Evolutionary conservation across 2,888 invertebrate genomes (phyloP).

Genomic region (Andrena fulva): DNA sequence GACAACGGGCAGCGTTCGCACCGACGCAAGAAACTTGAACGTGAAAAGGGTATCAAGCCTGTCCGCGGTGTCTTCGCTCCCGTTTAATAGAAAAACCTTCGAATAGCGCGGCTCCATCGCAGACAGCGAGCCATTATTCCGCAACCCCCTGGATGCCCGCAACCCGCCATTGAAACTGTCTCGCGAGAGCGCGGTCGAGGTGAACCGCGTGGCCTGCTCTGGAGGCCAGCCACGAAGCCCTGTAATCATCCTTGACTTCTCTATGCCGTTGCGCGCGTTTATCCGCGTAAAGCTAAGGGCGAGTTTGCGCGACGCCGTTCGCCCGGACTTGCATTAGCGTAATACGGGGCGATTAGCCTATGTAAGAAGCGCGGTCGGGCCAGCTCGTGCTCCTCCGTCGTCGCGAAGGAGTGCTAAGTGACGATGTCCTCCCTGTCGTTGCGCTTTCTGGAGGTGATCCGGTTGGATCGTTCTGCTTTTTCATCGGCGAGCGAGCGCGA

Average conservation of each 20-base stretch:
- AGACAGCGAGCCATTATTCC: constrained; percentile 11
- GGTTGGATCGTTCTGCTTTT: constrained; percentile 38
- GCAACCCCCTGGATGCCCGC: not conserved
- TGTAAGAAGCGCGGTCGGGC: constrained; percentile 25
- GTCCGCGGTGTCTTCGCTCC: not conserved
- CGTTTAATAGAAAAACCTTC: constrained; percentile 3
- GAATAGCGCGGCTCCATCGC: not conserved
- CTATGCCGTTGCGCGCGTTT: constrained; percentile 14
- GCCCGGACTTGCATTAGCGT: constrained; percentile 33
- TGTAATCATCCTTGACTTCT: constrained; percentile 42
- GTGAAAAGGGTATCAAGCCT: not conserved
- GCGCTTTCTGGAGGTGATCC: constrained; percentile 51
- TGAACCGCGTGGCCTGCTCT: not conserved
- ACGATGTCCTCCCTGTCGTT: constrained; percentile 22
- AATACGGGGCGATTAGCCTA: constrained; percentile 55
- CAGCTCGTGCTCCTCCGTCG: constrained; percentile 18
- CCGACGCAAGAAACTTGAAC: no score
- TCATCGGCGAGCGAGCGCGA: not conserved
- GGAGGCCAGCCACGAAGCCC: constrained; percentile 10
- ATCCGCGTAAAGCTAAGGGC: constrained; percentile 4
- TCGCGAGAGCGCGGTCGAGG: not conserved
- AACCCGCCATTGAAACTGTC: constrained; percentile 12
- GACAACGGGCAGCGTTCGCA: no score
- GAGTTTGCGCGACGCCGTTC: constrained; percentile 13
- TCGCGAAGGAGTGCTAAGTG: constrained; percentile 16